These are phyloP conservation scores for Pollachius pollachius DNA, from an alignment of 2,113 vertebrate species.

Conservation along the genomic window DNA sequence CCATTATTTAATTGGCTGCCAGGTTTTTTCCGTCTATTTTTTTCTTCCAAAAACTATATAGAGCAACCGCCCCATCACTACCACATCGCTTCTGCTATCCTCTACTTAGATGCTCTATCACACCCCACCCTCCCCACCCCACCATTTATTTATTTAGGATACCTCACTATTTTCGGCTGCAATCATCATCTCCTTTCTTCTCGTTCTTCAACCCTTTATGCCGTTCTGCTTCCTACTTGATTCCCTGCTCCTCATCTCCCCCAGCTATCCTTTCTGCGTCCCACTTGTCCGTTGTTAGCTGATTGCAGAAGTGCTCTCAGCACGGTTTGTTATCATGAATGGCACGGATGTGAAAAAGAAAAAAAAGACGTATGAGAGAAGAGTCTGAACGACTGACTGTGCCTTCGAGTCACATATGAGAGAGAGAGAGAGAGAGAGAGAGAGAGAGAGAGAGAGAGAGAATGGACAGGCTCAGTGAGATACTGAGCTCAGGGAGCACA, in stretches of 20 bases:
- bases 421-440: constrained; percentile 1
- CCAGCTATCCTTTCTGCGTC: too few species aligned
- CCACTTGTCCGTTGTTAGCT: background rate
- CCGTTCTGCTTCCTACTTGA: too few species aligned
- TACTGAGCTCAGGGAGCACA: constrained; percentile 59
- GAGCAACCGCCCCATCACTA: background rate
- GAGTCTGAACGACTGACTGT: background rate
- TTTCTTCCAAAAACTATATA: constrained; percentile 22
- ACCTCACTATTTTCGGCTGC: too few species aligned
- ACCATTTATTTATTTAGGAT: too few species aligned
- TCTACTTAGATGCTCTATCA: constrained; percentile 2
- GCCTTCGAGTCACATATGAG: background rate
- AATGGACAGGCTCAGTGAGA: constrained; percentile 45
- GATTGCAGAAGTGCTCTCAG: background rate
- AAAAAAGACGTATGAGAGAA: constrained; percentile 32
- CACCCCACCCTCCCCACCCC: constrained; percentile 19
- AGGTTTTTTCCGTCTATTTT: constrained; percentile 21
- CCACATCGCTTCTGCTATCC: constrained; percentile 10
- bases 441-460: constrained; percentile 33
- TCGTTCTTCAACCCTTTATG: too few species aligned
- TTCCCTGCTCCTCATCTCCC: too few species aligned
- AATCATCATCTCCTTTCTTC: too few species aligned
- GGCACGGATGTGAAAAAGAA: constrained; percentile 30
- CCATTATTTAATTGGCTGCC: too few species aligned
- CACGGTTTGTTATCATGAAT: constrained; percentile 53